Evolutionary conservation across 1,140 invertebrate species (phyloP), one percentile per base, ranked within the genome.

Genomic region (Mamestra configurata): DNA sequence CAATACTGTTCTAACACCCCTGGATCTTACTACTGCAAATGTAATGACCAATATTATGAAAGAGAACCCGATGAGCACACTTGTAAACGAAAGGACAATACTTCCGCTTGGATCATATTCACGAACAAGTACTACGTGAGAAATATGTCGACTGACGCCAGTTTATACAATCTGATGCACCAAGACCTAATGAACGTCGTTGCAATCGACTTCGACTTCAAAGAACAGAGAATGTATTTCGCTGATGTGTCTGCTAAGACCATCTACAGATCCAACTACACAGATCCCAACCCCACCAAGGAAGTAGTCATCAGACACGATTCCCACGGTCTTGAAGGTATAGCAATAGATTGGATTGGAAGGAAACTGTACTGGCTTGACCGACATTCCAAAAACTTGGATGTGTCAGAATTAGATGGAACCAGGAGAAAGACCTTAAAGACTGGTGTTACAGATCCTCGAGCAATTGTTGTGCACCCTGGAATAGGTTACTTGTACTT

Each of bases 361-460:
- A 96, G 98, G 66, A 99, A 99, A 92, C 93, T 99, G 0, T 99
- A 99, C 89, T 99, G 99, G 98, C 95, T 99, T n/a, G 99, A 99
- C 90, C 96, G 98, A 66, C 98, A 99, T 89, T 98, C 98, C 0
- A 99, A 99, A 94, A 98, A 99, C 89, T 93, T 99, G 72, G 98
- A 99, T 91, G 98, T 99, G 0, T 96, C 97, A 0, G 98, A 99
- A 93, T 92, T 99, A 59, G 97, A 99, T 93, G 99, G 99, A 13
- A 99, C 98, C 0, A 98, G 97, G 87, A 96, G 98, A 31, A 98
- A 97, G 87, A 99, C 98, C 0, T 89, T 99, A 1, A 97, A 98
- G 77, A 97, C 97, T 37, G 97, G 97, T 11, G 98, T 99, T 77
- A 96, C 97, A 5, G 98, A 99, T 95, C 99, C 99, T 2, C 95